phyloP scores from a whole-genome alignment of 1,140 invertebrate genomes.

The Dendroctonus valens region DNA sequence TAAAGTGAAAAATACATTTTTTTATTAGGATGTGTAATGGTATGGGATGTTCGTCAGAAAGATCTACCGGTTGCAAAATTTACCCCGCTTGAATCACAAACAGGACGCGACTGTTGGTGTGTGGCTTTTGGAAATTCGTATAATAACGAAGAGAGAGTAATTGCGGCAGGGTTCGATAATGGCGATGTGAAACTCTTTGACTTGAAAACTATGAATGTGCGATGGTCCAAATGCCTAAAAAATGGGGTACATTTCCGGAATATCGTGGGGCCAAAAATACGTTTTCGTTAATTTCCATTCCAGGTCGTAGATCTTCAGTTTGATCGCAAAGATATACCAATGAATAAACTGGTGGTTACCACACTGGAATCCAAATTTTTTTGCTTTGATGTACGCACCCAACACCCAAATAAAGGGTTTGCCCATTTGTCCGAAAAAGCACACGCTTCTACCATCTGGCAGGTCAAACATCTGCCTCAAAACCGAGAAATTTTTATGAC shows the following conservation, averaged over 20 bases:
- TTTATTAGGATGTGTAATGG: slow-evolving; percentile 77
- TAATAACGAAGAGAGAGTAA: slow-evolving; percentile 78
- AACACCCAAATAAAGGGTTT: slow-evolving; percentile 86
- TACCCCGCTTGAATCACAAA: slow-evolving; percentile 62
- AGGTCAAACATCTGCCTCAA: slow-evolving; percentile 84
- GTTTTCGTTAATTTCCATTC: too few relatives aligned
- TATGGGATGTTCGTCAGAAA: slow-evolving; percentile 93
- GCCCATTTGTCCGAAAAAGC: slow-evolving; percentile 71
- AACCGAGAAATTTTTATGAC: slow-evolving; percentile 94
- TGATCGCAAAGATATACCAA: slow-evolving; percentile 89
- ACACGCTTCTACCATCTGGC: slow-evolving; percentile 81
- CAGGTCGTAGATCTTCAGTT: slow-evolving; percentile 87
- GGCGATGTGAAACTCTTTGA: slow-evolving; percentile 96
- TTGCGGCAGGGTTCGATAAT: slow-evolving; percentile 93
- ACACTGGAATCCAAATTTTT: slow-evolving; percentile 92
- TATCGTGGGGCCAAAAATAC: neutral
- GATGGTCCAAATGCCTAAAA: slow-evolving; percentile 90
- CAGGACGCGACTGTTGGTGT: slow-evolving; percentile 79
- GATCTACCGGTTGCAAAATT: slow-evolving; percentile 86
- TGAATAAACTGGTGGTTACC: slow-evolving; percentile 93
- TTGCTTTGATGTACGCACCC: slow-evolving; percentile 85
- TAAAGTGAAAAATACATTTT: neutral
- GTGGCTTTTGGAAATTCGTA: slow-evolving; percentile 88
- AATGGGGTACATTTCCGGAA: slow-evolving; percentile 72
- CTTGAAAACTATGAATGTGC: slow-evolving; percentile 76